phyloP scores from a whole-genome alignment of 1,140 invertebrate genomes.

The Cyclargus thomasi region DNA sequence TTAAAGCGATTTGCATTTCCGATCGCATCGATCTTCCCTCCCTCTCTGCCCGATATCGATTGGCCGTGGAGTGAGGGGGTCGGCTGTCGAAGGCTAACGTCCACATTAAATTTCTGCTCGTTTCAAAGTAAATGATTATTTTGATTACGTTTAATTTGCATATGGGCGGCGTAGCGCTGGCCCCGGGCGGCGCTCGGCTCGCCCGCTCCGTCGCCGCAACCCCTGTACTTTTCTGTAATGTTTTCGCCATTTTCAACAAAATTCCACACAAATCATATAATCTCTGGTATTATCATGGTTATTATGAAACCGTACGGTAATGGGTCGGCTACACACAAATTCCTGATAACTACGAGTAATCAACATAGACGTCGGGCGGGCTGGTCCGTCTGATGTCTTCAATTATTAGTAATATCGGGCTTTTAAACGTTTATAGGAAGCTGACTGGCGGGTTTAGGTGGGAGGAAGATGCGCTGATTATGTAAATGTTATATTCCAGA shows the following conservation, averaged over 20 bases:
- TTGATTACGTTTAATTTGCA: constrained; percentile 74
- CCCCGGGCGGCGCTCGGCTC: constrained; percentile 44
- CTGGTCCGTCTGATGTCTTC: constrained; percentile 52
- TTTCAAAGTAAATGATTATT: constrained; percentile 66
- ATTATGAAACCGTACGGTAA: constrained; percentile 65
- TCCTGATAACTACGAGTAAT: constrained; percentile 71
- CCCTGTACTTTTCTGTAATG: constrained; percentile 72
- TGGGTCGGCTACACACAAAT: constrained; percentile 58
- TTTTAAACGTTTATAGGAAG: constrained; percentile 67
- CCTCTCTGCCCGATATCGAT: constrained; percentile 20
- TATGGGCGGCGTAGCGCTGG: constrained; percentile 50
- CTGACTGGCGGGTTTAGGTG: constrained; percentile 44
- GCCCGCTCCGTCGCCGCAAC: constrained; percentile 42
- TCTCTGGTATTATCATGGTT: constrained; percentile 70
- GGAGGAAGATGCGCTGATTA: background rate
- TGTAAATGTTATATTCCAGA: background rate
- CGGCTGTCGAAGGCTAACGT: constrained; percentile 24
- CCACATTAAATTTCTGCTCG: constrained; percentile 32
- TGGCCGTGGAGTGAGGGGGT: constrained; percentile 36
- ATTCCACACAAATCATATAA: constrained; percentile 73
- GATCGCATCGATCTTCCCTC: constrained; percentile 39
- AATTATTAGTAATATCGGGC: constrained; percentile 70
- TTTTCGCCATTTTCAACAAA: constrained; percentile 74
- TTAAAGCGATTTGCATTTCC: constrained; percentile 51
- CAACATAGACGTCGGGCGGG: constrained; percentile 63